Evolutionary conservation across 2,113 vertebrate genomes (phyloP).

Genomic region (Psammodynastes pulverulentus): DNA sequence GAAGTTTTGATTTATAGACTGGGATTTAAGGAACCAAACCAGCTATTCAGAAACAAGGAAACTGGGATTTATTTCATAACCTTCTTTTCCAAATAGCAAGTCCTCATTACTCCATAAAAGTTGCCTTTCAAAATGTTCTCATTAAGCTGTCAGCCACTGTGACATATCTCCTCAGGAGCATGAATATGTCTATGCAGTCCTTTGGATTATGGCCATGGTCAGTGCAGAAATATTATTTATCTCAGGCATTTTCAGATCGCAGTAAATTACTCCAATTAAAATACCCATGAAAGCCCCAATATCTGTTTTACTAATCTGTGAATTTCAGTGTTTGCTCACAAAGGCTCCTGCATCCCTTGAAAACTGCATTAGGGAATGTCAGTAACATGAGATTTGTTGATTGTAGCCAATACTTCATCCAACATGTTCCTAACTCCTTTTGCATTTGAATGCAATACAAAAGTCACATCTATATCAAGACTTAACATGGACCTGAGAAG

Average conservation of each 20-base stretch:
- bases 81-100: too few relatives aligned
- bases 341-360: neutral
- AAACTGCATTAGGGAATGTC: neutral
- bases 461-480: neutral
- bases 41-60: neutral
- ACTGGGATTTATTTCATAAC: neutral
- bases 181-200: neutral
- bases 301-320: neutral
- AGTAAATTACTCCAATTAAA: neutral
- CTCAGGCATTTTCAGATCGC: neutral
- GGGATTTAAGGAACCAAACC: neutral
- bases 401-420: neutral
- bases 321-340: slow-evolving; percentile 11
- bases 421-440: neutral
- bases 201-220: slow-evolving; percentile 33
- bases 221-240: neutral
- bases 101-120: neutral
- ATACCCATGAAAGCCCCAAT: neutral
- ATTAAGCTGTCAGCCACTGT: neutral
- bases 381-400: neutral
- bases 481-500: neutral
- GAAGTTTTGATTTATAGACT: neutral
- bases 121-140: neutral
- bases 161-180: neutral
- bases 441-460: neutral